Evolutionary conservation across 1,140 invertebrate genomes (phyloP).

Genomic region (Danaus melanippus): DNA sequence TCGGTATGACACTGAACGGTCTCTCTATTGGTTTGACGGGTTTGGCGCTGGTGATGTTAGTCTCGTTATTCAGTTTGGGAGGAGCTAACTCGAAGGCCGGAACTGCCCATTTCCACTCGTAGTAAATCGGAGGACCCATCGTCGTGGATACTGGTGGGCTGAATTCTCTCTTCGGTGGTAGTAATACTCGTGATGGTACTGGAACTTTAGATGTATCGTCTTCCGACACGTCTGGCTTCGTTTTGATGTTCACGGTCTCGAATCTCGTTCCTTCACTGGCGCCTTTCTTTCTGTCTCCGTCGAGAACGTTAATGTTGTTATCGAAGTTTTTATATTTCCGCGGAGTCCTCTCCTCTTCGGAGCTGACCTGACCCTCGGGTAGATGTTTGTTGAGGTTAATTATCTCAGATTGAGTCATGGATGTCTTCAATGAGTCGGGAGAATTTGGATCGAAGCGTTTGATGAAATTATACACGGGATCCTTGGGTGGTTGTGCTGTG

Average conservation of each 20-base stretch:
- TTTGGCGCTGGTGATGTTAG: constrained; percentile 27
- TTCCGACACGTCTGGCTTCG: constrained; percentile 18
- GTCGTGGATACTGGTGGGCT: constrained; percentile 62
- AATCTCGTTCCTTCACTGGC: constrained; percentile 33
- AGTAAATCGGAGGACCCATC: constrained; percentile 75
- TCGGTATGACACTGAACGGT: constrained; percentile 39
- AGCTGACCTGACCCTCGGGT: constrained; percentile 47
- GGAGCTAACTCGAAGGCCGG: constrained; percentile 73
- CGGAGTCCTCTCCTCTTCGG: constrained; percentile 51
- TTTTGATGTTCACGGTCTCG: constrained; percentile 46
- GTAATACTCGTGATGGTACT: constrained; percentile 36
- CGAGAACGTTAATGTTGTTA: constrained; percentile 43
- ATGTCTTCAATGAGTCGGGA: constrained; percentile 46
- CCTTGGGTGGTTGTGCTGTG: constrained; percentile 14
- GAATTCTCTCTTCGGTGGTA: constrained; percentile 56
- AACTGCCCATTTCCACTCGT: constrained; percentile 76
- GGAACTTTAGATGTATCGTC: constrained; percentile 19
- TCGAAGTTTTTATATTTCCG: constrained; percentile 48
- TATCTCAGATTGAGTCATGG: constrained; percentile 57
- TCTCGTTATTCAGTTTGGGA: constrained; percentile 51
- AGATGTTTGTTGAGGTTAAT: constrained; percentile 51
- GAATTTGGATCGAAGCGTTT: constrained; percentile 65
- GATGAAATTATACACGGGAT: constrained; percentile 58
- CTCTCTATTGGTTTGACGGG: constrained; percentile 29
- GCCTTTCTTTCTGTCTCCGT: constrained; percentile 39